These are phyloP conservation scores for Musca vetustissima DNA, from an alignment of 1,140 invertebrate genomes.

Conservation along the genomic window DNA sequence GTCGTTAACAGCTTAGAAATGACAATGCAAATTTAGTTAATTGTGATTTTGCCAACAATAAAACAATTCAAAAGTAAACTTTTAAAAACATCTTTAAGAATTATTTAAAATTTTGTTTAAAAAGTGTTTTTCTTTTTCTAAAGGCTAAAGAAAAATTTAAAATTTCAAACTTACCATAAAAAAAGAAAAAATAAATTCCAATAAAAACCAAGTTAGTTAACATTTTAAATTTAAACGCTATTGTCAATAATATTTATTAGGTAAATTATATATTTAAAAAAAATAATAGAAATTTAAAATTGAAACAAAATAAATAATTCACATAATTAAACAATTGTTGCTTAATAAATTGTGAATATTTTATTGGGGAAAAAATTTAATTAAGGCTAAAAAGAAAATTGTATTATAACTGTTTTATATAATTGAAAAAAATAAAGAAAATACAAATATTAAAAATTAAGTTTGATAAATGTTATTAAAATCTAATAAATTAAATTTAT, in stretches of 20 bases:
- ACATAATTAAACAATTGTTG: too few relatives aligned
- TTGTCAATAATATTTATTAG: constrained; percentile 20
- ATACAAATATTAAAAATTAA: neutral
- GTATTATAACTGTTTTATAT: constrained; percentile 14
- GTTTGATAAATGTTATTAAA: constrained; percentile 20
- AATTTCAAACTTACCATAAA: constrained; percentile 1
- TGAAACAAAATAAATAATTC: neutral
- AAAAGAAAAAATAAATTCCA: neutral
- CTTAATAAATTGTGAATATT: too few relatives aligned
- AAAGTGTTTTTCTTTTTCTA: too few relatives aligned
- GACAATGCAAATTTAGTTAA: too few relatives aligned
- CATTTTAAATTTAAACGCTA: constrained; percentile 17
- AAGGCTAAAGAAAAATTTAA: neutral
- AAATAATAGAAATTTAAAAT: constrained; percentile 2
- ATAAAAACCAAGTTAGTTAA: constrained; percentile 10
- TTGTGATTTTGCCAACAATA: too few relatives aligned
- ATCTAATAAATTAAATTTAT: constrained; percentile 7
- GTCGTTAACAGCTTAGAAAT: too few relatives aligned
- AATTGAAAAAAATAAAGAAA: constrained; percentile 1
- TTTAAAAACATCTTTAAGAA: too few relatives aligned
- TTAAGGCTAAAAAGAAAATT: too few relatives aligned
- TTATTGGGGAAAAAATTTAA: too few relatives aligned
- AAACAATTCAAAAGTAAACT: too few relatives aligned
- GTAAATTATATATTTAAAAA: neutral
- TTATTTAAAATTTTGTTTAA: neutral